These are phyloP conservation scores for Elysia crispata DNA, from an alignment of 2,888 invertebrate species.

Conservation along the genomic window DNA sequence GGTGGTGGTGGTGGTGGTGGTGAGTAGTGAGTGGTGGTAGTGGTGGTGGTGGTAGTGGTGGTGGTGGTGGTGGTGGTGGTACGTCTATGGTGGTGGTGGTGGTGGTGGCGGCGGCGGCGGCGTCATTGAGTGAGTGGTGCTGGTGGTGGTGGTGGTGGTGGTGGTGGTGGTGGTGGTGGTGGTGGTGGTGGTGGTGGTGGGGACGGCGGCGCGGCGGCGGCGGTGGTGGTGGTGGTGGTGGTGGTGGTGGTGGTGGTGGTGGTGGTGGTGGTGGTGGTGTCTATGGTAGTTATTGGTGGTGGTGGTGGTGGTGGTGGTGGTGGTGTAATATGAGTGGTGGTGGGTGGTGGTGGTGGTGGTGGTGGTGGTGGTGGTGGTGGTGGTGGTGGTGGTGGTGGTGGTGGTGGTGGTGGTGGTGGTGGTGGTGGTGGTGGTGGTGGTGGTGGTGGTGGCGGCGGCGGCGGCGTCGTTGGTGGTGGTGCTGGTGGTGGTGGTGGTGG, in stretches of 20 bases:
- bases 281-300: too few species aligned
- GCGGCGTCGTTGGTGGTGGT: too few species aligned
- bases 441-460: conserved; percentile 5
- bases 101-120: neutral
- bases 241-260: conserved; percentile 30
- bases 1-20: too few species aligned
- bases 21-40: too few species aligned
- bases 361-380: neutral
- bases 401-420: neutral
- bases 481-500: conserved; percentile 1
- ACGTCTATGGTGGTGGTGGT: neutral
- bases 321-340: too few species aligned
- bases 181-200: too few species aligned
- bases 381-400: neutral
- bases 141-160: conserved; percentile 21
- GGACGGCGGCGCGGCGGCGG: neutral
- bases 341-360: too few species aligned
- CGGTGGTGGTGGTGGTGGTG: neutral
- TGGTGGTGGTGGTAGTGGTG: neutral
- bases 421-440: neutral
- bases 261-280: conserved; percentile 22
- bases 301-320: conserved; percentile 20
- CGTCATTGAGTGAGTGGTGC: neutral
- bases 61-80: too few species aligned
- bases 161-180: neutral